Percentiles rank a stretch among this genome's conserved stretches.
These are phyloP conservation scores for Pyrgilauda ruficollis DNA, from an alignment of 2,113 vertebrate species.

Conservation along the genomic window DNA sequence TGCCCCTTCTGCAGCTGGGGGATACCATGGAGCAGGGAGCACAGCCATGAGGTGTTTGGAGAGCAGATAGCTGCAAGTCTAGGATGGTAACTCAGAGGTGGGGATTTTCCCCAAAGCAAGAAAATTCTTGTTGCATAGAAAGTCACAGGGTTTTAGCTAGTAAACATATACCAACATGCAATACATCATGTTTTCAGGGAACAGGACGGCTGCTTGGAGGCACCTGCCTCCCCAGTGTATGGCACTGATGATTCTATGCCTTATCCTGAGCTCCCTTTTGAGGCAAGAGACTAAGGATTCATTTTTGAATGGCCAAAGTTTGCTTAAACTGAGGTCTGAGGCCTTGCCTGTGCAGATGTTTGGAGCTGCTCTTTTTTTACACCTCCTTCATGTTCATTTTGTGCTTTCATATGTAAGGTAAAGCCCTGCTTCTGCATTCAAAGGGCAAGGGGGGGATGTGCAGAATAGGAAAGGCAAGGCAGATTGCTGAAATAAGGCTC, in stretches of 20 bases:
- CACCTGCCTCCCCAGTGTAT: not conserved
- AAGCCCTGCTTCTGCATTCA: not conserved
- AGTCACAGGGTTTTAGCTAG: not conserved
- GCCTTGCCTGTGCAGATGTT: not conserved
- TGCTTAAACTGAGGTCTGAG: not conserved
- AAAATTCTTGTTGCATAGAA: not conserved
- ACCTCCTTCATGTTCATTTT: not conserved
- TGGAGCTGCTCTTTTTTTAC: not conserved
- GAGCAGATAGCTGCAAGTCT: not conserved
- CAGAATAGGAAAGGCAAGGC: not conserved
- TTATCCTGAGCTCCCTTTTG: not conserved
- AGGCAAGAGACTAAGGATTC: not conserved
- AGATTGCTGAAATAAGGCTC: not conserved
- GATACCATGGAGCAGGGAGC: not conserved
- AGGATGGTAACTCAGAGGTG: not conserved
- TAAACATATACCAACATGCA: not conserved
- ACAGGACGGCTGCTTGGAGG: not conserved
- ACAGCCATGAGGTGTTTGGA: not conserved
- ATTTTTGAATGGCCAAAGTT: not conserved
- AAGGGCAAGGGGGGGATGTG: not conserved
- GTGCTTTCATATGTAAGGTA: not conserved
- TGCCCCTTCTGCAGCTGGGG: not conserved
- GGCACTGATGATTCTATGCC: not conserved
- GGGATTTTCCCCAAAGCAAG: not conserved
- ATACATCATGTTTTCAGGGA: not conserved